Conservation (phyloP, 2,113 vertebrate species). For the Sorex fumeus region DNA sequence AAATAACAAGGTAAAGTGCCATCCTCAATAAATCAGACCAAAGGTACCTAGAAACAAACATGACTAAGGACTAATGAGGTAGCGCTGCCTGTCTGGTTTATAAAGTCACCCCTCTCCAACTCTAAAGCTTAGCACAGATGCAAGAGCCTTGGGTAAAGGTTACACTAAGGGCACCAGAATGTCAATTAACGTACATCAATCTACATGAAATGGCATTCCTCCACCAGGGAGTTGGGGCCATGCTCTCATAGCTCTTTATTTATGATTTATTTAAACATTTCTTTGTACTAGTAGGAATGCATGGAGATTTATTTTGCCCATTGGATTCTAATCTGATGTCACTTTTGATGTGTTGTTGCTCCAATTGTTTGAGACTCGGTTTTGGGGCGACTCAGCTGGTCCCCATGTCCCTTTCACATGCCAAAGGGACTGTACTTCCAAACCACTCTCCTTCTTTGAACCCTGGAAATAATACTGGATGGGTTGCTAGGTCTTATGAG, state of each 20-base stretch:
- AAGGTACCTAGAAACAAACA: fast-evolving
- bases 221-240: background rate
- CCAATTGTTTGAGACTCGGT: background rate
- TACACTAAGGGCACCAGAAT: background rate
- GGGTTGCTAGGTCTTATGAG: background rate
- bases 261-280: background rate
- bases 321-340: background rate
- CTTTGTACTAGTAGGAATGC: no score
- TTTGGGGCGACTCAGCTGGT: background rate
- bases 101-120: background rate
- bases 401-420: background rate
- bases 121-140: no score
- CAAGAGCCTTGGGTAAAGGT: background rate
- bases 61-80: background rate
- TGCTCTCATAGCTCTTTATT: background rate
- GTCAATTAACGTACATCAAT: background rate
- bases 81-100: fast-evolving
- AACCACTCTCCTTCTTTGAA: background rate
- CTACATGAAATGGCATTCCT: background rate
- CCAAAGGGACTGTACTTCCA: background rate
- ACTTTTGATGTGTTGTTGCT: background rate
- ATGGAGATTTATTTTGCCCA: background rate
- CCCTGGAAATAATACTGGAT: background rate
- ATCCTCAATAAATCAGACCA: background rate
- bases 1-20: background rate